A percentile compares a stretch with the other conserved stretches of the same genome.
Conservation (phyloP, 2,888 invertebrate species). For the Cheilosia urbana region DNA sequence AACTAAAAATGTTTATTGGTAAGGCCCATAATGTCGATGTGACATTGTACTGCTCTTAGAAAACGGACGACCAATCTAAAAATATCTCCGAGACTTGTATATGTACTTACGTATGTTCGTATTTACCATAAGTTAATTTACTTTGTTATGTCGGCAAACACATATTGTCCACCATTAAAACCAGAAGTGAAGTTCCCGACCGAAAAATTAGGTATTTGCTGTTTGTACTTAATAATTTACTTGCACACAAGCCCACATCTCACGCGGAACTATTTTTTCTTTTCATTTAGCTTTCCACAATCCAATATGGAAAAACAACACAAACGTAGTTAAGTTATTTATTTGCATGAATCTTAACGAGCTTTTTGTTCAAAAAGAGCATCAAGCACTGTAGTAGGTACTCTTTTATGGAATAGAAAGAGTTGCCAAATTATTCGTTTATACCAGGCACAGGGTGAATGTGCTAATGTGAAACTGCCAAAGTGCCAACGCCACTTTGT, state of each 20-base stretch:
- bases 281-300: neutral
- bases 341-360: neutral
- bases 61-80: too few species aligned
- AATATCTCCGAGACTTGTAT: too few species aligned
- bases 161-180: neutral
- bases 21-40: too few species aligned
- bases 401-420: neutral
- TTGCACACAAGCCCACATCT: neutral
- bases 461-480: too few species aligned
- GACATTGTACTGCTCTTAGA: too few species aligned
- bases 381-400: neutral
- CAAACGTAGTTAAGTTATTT: neutral
- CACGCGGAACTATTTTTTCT: neutral
- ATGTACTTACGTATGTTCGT: too few species aligned
- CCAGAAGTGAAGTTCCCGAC: constrained; percentile 12
- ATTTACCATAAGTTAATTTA: too few species aligned
- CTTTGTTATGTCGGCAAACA: too few species aligned
- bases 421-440: neutral
- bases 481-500: too few species aligned
- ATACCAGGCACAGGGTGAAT: neutral
- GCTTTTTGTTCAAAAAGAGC: neutral
- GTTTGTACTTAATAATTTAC: neutral
- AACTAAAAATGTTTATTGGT: too few species aligned
- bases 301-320: neutral
- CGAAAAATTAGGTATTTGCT: neutral